Evolutionary conservation across 1,140 invertebrate species (phyloP).

Genomic region (Ceratina japonica): DNA sequence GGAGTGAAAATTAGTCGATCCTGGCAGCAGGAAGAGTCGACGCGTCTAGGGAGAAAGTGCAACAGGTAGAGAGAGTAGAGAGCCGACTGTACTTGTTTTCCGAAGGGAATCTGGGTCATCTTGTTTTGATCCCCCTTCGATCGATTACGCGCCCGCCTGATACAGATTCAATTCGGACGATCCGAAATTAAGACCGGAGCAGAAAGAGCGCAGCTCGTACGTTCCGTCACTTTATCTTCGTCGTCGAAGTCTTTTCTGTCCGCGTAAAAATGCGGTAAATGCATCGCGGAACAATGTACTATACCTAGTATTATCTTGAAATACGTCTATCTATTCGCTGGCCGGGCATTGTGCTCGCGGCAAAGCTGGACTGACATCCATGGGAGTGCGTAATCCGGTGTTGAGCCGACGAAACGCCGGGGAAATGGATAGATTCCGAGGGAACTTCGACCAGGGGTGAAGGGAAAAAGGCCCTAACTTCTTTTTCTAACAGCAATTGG

Average conservation of each 20-base stretch:
- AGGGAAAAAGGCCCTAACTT: too few relatives aligned
- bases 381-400: slow-evolving; percentile 69
- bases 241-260: not conserved
- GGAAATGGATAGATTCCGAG: slow-evolving; percentile 7
- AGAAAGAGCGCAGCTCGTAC: too few relatives aligned
- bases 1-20: too few relatives aligned
- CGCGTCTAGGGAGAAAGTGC: too few relatives aligned
- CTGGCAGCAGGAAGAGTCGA: too few relatives aligned
- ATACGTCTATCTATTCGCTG: slow-evolving; percentile 64
- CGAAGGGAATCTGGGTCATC: slow-evolving; percentile 23
- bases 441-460: too few relatives aligned
- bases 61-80: slow-evolving; percentile 60
- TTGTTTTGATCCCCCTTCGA: not conserved
- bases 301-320: slow-evolving; percentile 71
- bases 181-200: too few relatives aligned
- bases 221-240: slow-evolving; percentile 1
- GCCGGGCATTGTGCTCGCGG: slow-evolving; percentile 64
- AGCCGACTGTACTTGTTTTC: not conserved
- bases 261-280: slow-evolving; percentile 20
- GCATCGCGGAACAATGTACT: slow-evolving; percentile 70
- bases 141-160: too few relatives aligned
- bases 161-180: too few relatives aligned
- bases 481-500: too few relatives aligned
- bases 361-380: slow-evolving; percentile 57
- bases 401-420: slow-evolving; percentile 67